These are phyloP conservation scores for Centruroides sculpturatus DNA, from an alignment of 1,140 invertebrate genomes.

Conservation along the genomic window DNA sequence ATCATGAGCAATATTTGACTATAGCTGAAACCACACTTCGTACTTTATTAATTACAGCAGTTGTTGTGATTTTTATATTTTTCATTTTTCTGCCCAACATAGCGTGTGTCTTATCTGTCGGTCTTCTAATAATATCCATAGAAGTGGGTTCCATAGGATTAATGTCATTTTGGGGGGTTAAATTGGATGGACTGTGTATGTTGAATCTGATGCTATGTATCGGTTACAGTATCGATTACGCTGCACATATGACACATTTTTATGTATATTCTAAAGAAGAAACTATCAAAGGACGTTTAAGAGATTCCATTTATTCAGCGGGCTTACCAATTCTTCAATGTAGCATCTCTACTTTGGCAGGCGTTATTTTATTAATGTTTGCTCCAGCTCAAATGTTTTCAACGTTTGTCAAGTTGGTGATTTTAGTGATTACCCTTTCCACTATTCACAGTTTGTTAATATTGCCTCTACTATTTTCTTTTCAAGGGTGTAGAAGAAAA, in stretches of 20 bases:
- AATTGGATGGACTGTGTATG: conserved; percentile 93
- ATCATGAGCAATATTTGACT: conserved; percentile 86
- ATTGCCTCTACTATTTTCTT: conserved; percentile 73
- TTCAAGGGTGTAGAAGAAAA: too few relatives aligned
- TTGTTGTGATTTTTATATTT: conserved; percentile 88
- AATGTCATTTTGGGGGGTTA: conserved; percentile 88
- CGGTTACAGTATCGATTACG: conserved; percentile 93
- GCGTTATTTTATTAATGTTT: conserved; percentile 66
- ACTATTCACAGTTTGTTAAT: conserved; percentile 82
- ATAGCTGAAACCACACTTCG: conserved; percentile 83
- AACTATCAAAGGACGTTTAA: conserved; percentile 47
- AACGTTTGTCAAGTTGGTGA: conserved; percentile 96
- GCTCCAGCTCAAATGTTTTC: conserved; percentile 90
- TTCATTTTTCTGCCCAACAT: conserved; percentile 91
- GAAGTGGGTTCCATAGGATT: conserved; percentile 90
- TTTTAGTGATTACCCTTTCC: conserved; percentile 84
- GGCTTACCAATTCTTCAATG: conserved; percentile 89
- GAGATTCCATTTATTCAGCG: conserved; percentile 69
- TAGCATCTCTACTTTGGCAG: conserved; percentile 77
- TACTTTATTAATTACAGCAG: conserved; percentile 74
- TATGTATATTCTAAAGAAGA: conserved; percentile 62
- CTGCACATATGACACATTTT: conserved; percentile 89
- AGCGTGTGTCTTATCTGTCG: conserved; percentile 82
- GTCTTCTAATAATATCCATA: conserved; percentile 85
- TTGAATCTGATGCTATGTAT: conserved; percentile 98